Evolutionary conservation across 2,113 vertebrate species (phyloP).

Genomic region (Mesitornis unicolor): DNA sequence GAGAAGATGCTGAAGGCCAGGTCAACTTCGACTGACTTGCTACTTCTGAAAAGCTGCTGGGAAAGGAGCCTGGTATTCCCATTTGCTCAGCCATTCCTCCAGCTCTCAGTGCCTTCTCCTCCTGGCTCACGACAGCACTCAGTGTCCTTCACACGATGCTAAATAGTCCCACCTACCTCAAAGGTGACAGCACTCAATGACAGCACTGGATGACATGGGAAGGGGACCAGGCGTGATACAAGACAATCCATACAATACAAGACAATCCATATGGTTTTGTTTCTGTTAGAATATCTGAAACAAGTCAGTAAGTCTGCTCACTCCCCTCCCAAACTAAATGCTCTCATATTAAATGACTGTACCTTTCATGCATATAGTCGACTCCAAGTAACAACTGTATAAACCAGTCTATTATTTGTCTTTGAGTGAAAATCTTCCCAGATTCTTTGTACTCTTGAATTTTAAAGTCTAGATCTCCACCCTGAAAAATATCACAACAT

Average conservation of each 20-base stretch:
- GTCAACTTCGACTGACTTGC: neutral
- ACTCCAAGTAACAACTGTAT: slow-evolving; percentile 83
- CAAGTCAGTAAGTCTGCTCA: neutral
- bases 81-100: neutral
- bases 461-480: slow-evolving; percentile 83
- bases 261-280: neutral
- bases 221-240: neutral
- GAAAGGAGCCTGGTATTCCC: neutral
- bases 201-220: neutral
- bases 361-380: slow-evolving; percentile 88
- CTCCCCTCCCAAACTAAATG: neutral
- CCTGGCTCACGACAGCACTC: neutral
- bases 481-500: slow-evolving; percentile 71
- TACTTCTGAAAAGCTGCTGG: neutral
- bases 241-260: neutral
- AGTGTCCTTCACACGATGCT: neutral
- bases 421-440: slow-evolving; percentile 72
- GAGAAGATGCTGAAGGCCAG: neutral
- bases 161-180: neutral
- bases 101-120: neutral
- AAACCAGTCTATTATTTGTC: slow-evolving; percentile 84
- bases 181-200: neutral
- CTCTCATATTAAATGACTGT: neutral
- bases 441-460: slow-evolving; percentile 78
- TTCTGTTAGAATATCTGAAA: neutral